Evolutionary conservation across 2,113 vertebrate species (phyloP), one percentile per base, ranked within the genome.

Genomic region (Ammodytes marinus): DNA sequence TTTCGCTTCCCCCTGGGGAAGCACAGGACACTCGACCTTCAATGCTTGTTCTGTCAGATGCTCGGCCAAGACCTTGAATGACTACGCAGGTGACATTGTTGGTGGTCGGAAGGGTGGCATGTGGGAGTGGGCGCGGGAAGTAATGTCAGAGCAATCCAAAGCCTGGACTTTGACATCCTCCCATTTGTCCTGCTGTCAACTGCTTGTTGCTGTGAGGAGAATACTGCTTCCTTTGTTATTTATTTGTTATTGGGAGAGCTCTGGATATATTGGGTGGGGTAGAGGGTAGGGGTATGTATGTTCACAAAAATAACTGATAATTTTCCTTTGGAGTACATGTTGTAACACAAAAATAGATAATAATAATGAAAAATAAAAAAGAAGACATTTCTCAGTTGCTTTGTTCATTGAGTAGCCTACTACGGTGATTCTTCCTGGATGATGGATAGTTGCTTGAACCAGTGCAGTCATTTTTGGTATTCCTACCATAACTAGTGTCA

Each of bases 21-120:
- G 53, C 54, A 47, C 9, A 27, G 2, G 64, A 57, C 66, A 57
- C 79, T 72, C 65, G 84, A 79, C 68, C 67, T 54, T 70, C 57
- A 82, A 49, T 75, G 65, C 65, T 67, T 43, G 53, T 64, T 78
- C 69, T 49, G 70, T 85, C 74, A 77, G 83, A 80, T 80, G 77
- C 77, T 61, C 35, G 69, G 75, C 86, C 84, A 85, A 80, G 82
- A 82, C 86, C 72, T 80, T 90, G 82, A 86, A 79, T 83, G 77
- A 68, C 71, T 77, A 50, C 60, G 58, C 65, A 86, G 83, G 89
- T 88, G 83, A 82, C 19, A 27, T 50, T 45, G 77, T 42, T 80
- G 75, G 76, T 73, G 71, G 76, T 87, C 67, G 35, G 72, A 82
- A 59, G 46, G 15, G 2, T 61, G 79, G 79, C 85, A 82, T 79